phyloP scores from a whole-genome alignment of 53 echinoderm and acorn worm genomes.

The Glandiceps talaboti region DNA sequence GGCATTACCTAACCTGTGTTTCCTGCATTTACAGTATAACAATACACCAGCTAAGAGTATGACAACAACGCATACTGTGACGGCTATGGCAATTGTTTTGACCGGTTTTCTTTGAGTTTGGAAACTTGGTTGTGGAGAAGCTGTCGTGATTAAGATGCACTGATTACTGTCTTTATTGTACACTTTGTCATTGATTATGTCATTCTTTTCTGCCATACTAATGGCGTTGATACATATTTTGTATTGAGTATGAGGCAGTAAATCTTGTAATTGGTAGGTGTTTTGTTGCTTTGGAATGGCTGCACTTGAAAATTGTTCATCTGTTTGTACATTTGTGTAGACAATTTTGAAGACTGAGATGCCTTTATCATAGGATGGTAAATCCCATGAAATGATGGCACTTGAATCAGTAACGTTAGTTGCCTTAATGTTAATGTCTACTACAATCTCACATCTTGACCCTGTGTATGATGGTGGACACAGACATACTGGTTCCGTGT shows the following conservation, averaged over 20 bases:
- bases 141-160: background rate
- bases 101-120: too few relatives aligned
- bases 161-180: constrained; percentile 49
- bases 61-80: background rate
- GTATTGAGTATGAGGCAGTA: constrained; percentile 57
- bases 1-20: background rate
- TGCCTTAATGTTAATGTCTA: constrained; percentile 50
- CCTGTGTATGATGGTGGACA: constrained; percentile 65
- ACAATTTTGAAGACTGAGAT: constrained; percentile 68
- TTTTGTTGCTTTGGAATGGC: constrained; percentile 70
- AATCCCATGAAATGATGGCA: constrained; percentile 60
- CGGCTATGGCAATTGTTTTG: background rate
- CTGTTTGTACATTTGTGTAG: constrained; percentile 51
- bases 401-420: constrained; percentile 28
- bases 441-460: constrained; percentile 41
- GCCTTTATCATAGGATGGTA: constrained; percentile 10
- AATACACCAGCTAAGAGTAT: background rate
- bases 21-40: background rate
- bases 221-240: constrained; percentile 79
- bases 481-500: constrained; percentile 19
- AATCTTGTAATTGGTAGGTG: constrained; percentile 58
- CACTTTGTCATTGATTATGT: constrained; percentile 59
- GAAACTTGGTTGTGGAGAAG: background rate
- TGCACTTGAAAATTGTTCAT: constrained; percentile 43
- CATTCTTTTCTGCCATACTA: constrained; percentile 69